These are phyloP conservation scores for Tupaia tana DNA, from an alignment of 2,113 vertebrate genomes.

Conservation along the genomic window DNA sequence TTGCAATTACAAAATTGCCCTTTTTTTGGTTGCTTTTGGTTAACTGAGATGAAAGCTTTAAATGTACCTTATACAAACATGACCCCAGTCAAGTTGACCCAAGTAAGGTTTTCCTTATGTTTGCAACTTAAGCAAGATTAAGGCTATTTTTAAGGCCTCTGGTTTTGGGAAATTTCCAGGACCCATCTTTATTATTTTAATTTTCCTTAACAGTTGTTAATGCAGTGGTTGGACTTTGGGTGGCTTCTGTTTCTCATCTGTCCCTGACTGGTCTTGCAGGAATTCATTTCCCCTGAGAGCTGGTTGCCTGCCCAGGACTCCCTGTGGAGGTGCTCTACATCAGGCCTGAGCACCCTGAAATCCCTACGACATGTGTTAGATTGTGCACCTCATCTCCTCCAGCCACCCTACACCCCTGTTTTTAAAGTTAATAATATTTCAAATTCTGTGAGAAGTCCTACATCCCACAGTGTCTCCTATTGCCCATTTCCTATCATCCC, in stretches of 20 bases:
- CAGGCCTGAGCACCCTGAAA: background rate
- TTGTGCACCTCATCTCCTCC: background rate
- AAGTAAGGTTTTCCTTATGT: no score
- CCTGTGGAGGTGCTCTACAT: accelerated
- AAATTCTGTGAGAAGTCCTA: background rate
- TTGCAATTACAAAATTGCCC: no score
- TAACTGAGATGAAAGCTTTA: no score
- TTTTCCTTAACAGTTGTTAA: background rate
- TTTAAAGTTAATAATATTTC: background rate
- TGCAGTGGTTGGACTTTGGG: background rate
- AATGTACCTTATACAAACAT: no score
- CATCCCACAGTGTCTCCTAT: background rate
- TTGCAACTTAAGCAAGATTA: no score
- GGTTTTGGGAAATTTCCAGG: no score
- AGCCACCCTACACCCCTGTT: background rate
- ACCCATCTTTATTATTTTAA: no score
- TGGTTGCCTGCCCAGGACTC: background rate
- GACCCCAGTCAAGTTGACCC: no score
- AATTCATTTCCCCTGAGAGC: background rate
- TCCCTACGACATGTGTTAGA: background rate
- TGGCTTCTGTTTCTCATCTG: background rate
- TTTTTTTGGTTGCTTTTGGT: no score
- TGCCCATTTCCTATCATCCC: background rate
- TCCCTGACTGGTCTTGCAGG: background rate
- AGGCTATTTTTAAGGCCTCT: no score